Percentiles rank a stretch among this genome's conserved stretches.
Conservation (phyloP, 2,797 vertebrate genomes). For the Ptychobarbus kaznakovi region DNA sequence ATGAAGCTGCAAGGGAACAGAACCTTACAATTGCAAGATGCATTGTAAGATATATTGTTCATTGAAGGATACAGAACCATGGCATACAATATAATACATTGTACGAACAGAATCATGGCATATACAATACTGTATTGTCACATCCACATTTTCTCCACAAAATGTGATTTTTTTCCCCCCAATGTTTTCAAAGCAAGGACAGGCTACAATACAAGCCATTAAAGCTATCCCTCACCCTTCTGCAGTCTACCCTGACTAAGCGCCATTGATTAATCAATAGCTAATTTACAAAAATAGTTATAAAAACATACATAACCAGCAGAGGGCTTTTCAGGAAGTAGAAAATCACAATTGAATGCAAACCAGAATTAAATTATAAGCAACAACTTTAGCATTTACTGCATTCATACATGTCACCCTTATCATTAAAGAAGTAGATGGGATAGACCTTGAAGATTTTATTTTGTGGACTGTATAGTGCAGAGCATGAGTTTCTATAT, state of each 20-base stretch:
- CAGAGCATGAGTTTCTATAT: conserved; percentile 13
- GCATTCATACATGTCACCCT: background rate
- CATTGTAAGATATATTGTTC: background rate
- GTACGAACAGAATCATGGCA: background rate
- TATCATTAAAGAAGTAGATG: conserved; percentile 3
- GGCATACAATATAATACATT: background rate
- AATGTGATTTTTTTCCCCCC: background rate
- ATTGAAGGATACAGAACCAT: background rate
- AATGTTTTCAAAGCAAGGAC: background rate
- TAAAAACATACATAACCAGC: background rate
- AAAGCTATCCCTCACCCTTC: background rate
- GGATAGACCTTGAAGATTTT: background rate
- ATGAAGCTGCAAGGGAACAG: background rate
- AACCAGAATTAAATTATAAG: background rate
- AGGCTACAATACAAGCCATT: background rate
- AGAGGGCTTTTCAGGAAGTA: background rate
- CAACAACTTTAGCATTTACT: background rate
- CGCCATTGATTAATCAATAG: conserved; percentile 20
- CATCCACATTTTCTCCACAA: too few relatives aligned
- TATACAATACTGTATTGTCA: background rate
- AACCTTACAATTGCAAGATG: background rate
- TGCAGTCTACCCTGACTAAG: background rate
- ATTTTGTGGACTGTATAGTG: conserved; percentile 5
- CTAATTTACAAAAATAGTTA: background rate
- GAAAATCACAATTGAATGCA: background rate